These are phyloP conservation scores for Hylia prasina DNA, from an alignment of 2,113 vertebrate genomes.

Conservation along the genomic window DNA sequence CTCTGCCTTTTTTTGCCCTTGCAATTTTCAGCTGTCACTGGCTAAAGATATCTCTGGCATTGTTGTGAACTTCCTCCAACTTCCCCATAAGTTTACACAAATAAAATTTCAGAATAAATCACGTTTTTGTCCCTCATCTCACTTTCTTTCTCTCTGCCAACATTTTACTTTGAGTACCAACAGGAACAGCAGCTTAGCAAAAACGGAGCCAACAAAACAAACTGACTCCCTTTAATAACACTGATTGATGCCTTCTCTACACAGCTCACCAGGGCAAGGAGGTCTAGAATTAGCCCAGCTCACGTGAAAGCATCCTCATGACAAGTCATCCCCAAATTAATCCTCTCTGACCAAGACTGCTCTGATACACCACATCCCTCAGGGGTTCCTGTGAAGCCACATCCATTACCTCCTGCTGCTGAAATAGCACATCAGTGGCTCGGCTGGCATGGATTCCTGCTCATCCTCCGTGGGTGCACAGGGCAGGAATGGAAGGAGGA, in stretches of 20 bases:
- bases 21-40: conserved; percentile 17
- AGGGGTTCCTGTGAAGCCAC: conserved; percentile 13
- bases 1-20: conserved; percentile 8
- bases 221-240: conserved; percentile 28
- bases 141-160: background rate
- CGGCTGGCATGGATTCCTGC: background rate
- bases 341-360: background rate
- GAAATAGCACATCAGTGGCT: background rate
- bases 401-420: background rate
- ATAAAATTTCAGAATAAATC: conserved; percentile 17
- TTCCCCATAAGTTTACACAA: background rate
- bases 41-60: conserved; percentile 35
- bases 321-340: conserved; percentile 40
- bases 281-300: conserved; percentile 31
- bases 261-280: background rate
- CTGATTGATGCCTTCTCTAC: background rate
- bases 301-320: conserved; percentile 31
- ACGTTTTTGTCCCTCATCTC: conserved; percentile 5
- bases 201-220: background rate
- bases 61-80: conserved; percentile 27
- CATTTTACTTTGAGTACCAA: conserved; percentile 26
- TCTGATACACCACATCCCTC: conserved; percentile 5
- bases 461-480: background rate
- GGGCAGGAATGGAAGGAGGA: background rate
- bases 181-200: conserved; percentile 11